Conservation (phyloP, 2,113 vertebrate species). For the Zootoca vivipara region DNA sequence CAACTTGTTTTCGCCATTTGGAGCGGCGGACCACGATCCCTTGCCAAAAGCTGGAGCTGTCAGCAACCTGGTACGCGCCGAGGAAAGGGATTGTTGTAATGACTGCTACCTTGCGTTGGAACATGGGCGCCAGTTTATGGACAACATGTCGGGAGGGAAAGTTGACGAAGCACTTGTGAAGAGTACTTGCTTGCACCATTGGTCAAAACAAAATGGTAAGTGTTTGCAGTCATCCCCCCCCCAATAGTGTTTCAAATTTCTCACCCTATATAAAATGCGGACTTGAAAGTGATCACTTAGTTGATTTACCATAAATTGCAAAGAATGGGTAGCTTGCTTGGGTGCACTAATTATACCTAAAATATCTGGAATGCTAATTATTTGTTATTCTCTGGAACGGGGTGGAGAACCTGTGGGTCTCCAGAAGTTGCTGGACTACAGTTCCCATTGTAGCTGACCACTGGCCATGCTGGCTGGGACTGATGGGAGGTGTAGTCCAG, state of each 20-base stretch:
- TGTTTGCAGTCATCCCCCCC: background rate
- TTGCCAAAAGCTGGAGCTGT: constrained; percentile 74
- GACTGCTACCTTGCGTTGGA: constrained; percentile 98
- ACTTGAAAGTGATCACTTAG: background rate
- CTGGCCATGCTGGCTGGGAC: too few species aligned
- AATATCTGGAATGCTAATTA: background rate
- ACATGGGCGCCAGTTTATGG: constrained; percentile 98
- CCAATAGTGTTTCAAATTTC: background rate
- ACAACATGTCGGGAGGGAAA: constrained; percentile 99
- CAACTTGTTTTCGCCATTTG: constrained; percentile 94
- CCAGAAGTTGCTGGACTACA: background rate
- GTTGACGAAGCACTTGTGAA: constrained; percentile 96
- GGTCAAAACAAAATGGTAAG: constrained; percentile 94
- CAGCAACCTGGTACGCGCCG: constrained; percentile 84
- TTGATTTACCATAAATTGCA: background rate
- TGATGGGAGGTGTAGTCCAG: too few species aligned
- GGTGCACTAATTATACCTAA: background rate
- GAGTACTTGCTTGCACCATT: constrained; percentile 94
- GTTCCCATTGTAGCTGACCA: too few species aligned
- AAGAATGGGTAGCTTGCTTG: background rate
- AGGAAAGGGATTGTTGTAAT: constrained; percentile 93
- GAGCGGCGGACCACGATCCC: constrained; percentile 82
- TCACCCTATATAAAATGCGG: background rate
- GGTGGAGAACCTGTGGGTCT: background rate
- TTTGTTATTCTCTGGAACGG: background rate